These are phyloP conservation scores for Zaprionus inermis DNA, from an alignment of 1,140 invertebrate species.

Conservation along the genomic window DNA sequence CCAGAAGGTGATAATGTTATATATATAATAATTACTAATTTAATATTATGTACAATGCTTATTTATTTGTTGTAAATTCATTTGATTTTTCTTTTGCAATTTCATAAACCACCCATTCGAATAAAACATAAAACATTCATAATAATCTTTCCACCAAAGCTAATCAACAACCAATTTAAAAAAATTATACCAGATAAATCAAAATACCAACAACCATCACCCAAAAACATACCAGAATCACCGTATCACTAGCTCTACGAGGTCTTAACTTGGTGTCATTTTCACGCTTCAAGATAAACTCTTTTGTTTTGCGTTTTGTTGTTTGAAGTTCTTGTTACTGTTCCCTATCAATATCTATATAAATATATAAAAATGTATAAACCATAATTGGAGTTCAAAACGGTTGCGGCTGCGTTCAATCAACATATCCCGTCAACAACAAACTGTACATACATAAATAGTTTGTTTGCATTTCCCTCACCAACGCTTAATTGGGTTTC, in stretches of 20 bases:
- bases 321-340: constrained; percentile 48
- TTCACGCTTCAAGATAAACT: constrained; percentile 72
- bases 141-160: constrained; percentile 68
- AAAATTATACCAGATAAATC: constrained; percentile 19
- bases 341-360: constrained; percentile 2
- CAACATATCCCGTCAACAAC: constrained; percentile 47
- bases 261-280: constrained; percentile 81
- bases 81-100: constrained; percentile 33
- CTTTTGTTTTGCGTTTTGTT: constrained; percentile 33
- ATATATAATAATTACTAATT: neutral
- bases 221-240: constrained; percentile 66
- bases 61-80: constrained; percentile 7
- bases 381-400: constrained; percentile 52
- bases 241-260: constrained; percentile 81
- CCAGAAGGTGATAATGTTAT: constrained; percentile 3
- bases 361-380: constrained; percentile 13
- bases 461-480: constrained; percentile 31
- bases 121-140: constrained; percentile 35
- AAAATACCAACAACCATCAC: constrained; percentile 61
- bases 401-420: constrained; percentile 70
- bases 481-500: constrained; percentile 51
- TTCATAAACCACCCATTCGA: constrained; percentile 47
- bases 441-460: constrained; percentile 24
- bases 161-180: constrained; percentile 61
- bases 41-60: constrained; percentile 9